These are phyloP conservation scores for Caenorhabditis doughertyi DNA, from an alignment of 2,888 invertebrate species.

Conservation along the genomic window DNA sequence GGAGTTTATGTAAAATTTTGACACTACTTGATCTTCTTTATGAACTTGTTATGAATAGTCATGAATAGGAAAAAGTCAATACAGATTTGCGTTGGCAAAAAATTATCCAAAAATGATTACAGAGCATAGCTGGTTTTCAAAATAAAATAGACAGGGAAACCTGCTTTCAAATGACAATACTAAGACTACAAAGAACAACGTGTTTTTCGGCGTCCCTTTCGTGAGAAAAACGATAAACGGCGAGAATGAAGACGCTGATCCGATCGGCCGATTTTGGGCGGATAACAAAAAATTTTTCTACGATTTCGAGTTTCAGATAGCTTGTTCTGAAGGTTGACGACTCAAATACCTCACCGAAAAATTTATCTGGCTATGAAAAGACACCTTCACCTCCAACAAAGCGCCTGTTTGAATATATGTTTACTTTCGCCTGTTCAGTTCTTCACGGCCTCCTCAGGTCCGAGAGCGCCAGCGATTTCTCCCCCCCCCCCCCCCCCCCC, in stretches of 20 bases:
- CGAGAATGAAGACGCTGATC: constrained; percentile 3
- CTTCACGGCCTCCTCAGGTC: too few species aligned
- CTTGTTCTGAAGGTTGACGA: constrained; percentile 9
- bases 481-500: too few species aligned
- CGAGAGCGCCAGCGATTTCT: too few species aligned
- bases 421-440: too few species aligned
- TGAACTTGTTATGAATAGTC: too few species aligned
- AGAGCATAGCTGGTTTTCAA: constrained; percentile 32
- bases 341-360: background rate
- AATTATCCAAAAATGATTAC: constrained; percentile 15
- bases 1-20: too few species aligned
- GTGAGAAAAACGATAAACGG: constrained; percentile 13
- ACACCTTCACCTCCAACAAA: too few species aligned
- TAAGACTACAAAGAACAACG: constrained; percentile 22
- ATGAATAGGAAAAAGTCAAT: too few species aligned
- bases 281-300: constrained; percentile 31
- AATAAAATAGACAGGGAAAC: constrained; percentile 16
- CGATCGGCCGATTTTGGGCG: constrained; percentile 29
- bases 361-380: constrained; percentile 13
- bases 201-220: constrained; percentile 32
- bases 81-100: constrained; percentile 3
- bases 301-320: constrained; percentile 18
- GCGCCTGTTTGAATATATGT: too few species aligned
- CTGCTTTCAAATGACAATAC: constrained; percentile 27
- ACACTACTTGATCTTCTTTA: too few species aligned